Evolutionary conservation across 2,113 vertebrate species (phyloP), one percentile per base, ranked within the genome.

Genomic region (Edolisoma coerulescens): DNA sequence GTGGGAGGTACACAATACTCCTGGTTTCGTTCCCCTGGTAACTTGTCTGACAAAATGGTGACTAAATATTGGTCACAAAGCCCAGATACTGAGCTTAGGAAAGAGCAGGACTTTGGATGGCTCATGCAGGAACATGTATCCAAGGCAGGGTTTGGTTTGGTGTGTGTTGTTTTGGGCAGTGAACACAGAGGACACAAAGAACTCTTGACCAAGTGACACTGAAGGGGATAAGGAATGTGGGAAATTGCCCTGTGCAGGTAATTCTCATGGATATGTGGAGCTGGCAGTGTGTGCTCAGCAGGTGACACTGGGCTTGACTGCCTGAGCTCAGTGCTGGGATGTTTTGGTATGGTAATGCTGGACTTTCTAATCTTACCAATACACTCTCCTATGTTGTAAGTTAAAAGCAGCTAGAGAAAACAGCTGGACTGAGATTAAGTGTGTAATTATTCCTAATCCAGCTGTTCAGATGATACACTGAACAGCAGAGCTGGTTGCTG

Each of bases 351-450:
- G 5, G 0, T 30, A 41, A 26, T 71, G 20, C 56, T 68, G 64
- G 27, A 22, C 22, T 79, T 78, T 6, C 11, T 84, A 2, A 59
- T 60, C 78, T 89, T 33, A 77, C n/a, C 54, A 37, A 5, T 61
- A 37, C 10, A 3, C 74, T 71, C n/a, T 14, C 26, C 35, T 33
- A 1, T 54, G 8, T 9, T 78, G 15, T 89, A 50, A 52, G 92
- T 69, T 44, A 87, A 86, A 88, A 92, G 10, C 33, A 90, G 5
- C 65, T 68, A 52, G 78, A 80, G 79, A 68, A 49, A 83, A 30
- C 53, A 84, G 21, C 20, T 81, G 68, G 53, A 14, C 49, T 88
- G 64, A 73, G 45, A 76, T 92, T 53, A 96, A 74, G 47, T 13
- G 3, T 41, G 50, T 47, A 74, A 63, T 90, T 96, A 71, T 73